Conservation (phyloP, 2,888 invertebrate genomes). For the Hipparchia sbordonii region DNA sequence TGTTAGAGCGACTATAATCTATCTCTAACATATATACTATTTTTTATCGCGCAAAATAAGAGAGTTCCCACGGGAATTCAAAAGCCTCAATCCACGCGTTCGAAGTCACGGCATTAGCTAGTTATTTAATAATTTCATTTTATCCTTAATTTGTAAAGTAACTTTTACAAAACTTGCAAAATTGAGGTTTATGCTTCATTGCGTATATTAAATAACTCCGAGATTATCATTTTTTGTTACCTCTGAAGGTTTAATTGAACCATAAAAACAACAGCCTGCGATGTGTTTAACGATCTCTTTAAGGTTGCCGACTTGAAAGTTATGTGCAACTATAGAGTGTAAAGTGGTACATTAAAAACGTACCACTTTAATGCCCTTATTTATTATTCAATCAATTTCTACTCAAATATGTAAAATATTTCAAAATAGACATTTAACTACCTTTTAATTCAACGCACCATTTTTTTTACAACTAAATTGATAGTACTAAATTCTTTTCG, state of each 20-base stretch:
- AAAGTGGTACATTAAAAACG: slow-evolving; percentile 20
- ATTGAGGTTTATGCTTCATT: slow-evolving; percentile 23
- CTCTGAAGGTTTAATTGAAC: slow-evolving; percentile 34
- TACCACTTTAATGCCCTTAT: neutral
- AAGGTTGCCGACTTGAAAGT: slow-evolving; percentile 32
- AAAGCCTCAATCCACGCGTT: no score
- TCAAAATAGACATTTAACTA: neutral
- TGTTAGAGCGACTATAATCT: no score
- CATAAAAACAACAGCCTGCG: slow-evolving; percentile 36
- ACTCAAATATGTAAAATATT: neutral
- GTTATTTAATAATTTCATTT: neutral
- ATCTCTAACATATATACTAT: no score
- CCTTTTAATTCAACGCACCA: neutral
- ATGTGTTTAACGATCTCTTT: slow-evolving; percentile 33
- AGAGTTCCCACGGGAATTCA: no score
- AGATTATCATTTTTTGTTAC: slow-evolving; percentile 33
- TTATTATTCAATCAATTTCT: neutral
- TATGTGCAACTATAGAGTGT: slow-evolving; percentile 17
- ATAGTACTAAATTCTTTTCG: no score
- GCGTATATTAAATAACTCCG: slow-evolving; percentile 27
- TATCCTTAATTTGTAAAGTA: slow-evolving; percentile 5
- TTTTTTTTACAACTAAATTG: no score
- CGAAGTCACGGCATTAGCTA: no score
- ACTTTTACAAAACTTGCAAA: slow-evolving; percentile 3
- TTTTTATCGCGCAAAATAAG: no score